Base-by-base conservation (phyloP, 1,140 invertebrate genomes). In the Globodera ellingtonae region DNA sequence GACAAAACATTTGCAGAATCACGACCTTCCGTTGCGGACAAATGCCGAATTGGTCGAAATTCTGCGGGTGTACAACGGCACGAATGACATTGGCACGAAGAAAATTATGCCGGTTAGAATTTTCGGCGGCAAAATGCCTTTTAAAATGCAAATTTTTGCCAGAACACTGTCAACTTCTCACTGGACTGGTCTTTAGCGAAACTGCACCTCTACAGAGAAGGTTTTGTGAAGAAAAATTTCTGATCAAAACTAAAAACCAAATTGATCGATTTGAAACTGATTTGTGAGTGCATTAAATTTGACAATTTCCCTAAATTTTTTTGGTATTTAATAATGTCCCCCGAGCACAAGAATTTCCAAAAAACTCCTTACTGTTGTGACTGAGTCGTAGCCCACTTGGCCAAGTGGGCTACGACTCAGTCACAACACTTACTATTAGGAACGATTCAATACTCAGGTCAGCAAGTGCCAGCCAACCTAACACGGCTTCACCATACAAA, bases 21-120 rank as follows among this genome's bases (percentile, higher is more conserved):
- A 84, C 50, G 83, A 84, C 77, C n/a, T 84, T 24, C 84, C 84
- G 7, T 67, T 83, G 21, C 78, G 79, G 48, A 84, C 83, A 9
- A 84, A 84, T 56, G 46, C 56, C n/a, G 82, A 84, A 80, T 72
- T 82, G 21, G 79, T 81, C 6, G n/a, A 82, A 7, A 84, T 84
- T 44, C 71, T 84, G 21, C 56, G 71, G 46, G 15, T 72, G 18
- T 81, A 73, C 56, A 76, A 82, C 46, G 83, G 83, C 35, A 67
- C 83, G 15, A 84, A 84, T 24, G 83, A 84, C 72, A 78, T 84
- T 15, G 73, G 82, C 10, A 76, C 83, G 13, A 73, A 44, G n/a
- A 4, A 59, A 48, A 76, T 76, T 18, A 66, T 59, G 47, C 66
- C 66, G 66, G 66, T 67, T 1, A 15, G 18, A 13, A 52, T 52